Percentiles rank a stretch among this genome's conserved stretches.
Conservation (phyloP, 2,113 vertebrate genomes). For the Rhadina sibilatrix region DNA sequence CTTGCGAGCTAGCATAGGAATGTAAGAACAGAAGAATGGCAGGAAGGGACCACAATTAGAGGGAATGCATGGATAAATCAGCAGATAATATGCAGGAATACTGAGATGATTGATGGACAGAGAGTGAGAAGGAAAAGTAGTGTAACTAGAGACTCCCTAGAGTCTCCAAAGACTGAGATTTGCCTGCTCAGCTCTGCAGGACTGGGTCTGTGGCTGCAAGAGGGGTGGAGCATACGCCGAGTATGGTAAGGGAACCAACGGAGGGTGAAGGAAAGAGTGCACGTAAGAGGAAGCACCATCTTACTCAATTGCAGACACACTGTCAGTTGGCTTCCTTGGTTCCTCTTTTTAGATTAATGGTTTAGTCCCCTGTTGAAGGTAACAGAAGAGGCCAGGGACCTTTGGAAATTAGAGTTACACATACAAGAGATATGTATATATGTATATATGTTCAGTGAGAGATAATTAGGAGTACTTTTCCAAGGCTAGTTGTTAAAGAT, state of each 20-base stretch:
- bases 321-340: neutral
- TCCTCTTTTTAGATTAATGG: neutral
- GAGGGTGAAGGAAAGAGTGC: neutral
- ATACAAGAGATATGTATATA: no score
- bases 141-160: neutral
- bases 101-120: neutral
- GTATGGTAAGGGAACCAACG: neutral
- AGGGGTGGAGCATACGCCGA: fast-evolving
- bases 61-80: neutral
- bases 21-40: neutral
- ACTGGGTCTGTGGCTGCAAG: neutral
- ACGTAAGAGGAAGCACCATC: neutral
- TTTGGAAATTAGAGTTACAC: neutral
- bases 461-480: neutral
- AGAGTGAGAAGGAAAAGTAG: neutral
- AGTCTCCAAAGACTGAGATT: neutral
- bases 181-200: neutral
- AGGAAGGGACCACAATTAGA: neutral
- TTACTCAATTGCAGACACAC: neutral
- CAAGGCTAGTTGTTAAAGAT: neutral
- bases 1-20: neutral
- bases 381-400: neutral
- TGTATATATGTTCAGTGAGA: neutral
- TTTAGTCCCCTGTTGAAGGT: neutral
- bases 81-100: neutral